Conservation (phyloP, 2,113 vertebrate species). For the Cochlearius cochlearius region DNA sequence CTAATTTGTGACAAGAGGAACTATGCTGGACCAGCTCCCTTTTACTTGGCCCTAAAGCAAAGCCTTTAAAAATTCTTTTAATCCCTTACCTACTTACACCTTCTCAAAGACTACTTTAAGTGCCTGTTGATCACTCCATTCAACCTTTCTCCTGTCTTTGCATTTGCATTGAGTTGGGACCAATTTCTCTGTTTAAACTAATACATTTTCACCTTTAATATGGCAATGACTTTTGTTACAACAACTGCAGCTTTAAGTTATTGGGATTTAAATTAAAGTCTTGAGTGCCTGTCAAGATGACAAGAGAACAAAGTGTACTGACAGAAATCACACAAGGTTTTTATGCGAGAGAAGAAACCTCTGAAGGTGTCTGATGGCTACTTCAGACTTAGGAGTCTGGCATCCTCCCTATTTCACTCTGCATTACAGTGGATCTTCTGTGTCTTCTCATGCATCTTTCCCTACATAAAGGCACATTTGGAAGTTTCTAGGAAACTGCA, state of each 20-base stretch:
- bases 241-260: background rate
- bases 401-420: background rate
- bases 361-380: background rate
- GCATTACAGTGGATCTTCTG: background rate
- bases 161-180: background rate
- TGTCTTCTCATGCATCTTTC: background rate
- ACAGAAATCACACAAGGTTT: background rate
- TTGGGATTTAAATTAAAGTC: background rate
- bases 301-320: background rate
- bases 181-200: slow-evolving; percentile 14
- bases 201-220: background rate
- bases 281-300: background rate
- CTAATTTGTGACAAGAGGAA: background rate
- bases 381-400: background rate
- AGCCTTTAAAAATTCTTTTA: background rate
- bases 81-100: background rate
- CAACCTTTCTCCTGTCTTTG: background rate
- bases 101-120: background rate
- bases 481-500: background rate
- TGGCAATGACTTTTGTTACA: background rate
- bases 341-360: background rate
- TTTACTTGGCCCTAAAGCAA: background rate
- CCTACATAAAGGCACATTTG: background rate
- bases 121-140: background rate
- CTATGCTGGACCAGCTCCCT: background rate